phyloP scores from a whole-genome alignment of 2,888 invertebrate genomes.

The Brachynemurus nebulosus region DNA sequence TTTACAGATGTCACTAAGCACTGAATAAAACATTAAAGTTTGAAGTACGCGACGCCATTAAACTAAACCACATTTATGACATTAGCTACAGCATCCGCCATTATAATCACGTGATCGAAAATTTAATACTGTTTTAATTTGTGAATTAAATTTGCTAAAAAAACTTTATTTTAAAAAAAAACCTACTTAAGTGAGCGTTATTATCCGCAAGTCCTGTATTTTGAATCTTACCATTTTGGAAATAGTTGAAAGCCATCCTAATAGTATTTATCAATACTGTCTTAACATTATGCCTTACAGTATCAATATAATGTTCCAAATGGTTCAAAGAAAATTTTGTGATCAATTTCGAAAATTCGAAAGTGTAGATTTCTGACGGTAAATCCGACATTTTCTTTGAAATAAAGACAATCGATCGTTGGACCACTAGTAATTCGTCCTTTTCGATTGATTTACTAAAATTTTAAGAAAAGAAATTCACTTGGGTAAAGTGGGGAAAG shows the following conservation, averaged over 20 bases:
- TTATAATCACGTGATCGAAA: too few relatives aligned
- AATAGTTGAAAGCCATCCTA: conserved; percentile 24
- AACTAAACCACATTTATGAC: too few relatives aligned
- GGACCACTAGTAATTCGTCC: neutral
- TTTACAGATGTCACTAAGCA: too few relatives aligned
- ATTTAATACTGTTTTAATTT: too few relatives aligned
- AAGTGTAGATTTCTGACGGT: neutral
- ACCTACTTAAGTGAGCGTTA: too few relatives aligned
- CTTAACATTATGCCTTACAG: conserved; percentile 44
- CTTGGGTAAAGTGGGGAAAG: too few relatives aligned
- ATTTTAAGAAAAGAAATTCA: neutral
- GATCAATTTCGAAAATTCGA: conserved; percentile 25
- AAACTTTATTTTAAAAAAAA: too few relatives aligned
- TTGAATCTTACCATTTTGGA: conserved; percentile 17
- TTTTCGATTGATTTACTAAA: neutral
- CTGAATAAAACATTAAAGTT: too few relatives aligned
- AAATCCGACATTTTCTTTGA: neutral
- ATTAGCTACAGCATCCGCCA: too few relatives aligned
- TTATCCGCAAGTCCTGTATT: too few relatives aligned
- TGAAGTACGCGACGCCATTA: too few relatives aligned
- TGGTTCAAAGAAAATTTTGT: conserved; percentile 40
- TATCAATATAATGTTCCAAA: conserved; percentile 50
- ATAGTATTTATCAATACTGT: conserved; percentile 36
- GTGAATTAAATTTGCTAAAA: too few relatives aligned
- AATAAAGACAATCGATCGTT: neutral